Evolutionary conservation across 2,888 invertebrate genomes (phyloP).

Genomic region (Drosophila basisetae): DNA sequence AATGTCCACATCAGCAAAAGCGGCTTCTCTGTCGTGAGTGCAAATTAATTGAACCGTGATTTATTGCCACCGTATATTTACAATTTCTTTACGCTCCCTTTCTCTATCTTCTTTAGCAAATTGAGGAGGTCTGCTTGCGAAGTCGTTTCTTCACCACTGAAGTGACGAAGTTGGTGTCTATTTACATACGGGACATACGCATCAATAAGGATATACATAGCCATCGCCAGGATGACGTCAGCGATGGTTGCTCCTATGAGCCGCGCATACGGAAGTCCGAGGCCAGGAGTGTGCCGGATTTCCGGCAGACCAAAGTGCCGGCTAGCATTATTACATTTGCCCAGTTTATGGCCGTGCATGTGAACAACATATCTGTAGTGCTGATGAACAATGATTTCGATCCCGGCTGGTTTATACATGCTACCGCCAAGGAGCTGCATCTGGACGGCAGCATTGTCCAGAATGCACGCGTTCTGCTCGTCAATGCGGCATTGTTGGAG

Average conservation of each 20-base stretch:
- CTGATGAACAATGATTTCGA: conserved; percentile 88
- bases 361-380: conserved; percentile 90
- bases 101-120: conserved; percentile 87
- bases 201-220: conserved; percentile 91
- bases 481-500: conserved; percentile 90
- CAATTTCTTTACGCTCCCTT: neutral
- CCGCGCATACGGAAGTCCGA: conserved; percentile 71
- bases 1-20: conserved; percentile 93
- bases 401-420: conserved; percentile 90
- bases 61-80: conserved; percentile 9
- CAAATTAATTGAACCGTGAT: conserved; percentile 12
- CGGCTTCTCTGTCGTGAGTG: conserved; percentile 91
- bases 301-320: conserved; percentile 91
- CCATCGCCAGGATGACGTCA: conserved; percentile 59
- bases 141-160: conserved; percentile 96
- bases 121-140: conserved; percentile 93
- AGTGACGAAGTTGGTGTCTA: conserved; percentile 92
- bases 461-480: conserved; percentile 89
- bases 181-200: conserved; percentile 92
- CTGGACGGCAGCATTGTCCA: conserved; percentile 89
- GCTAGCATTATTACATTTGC: conserved; percentile 93
- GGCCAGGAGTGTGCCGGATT: conserved; percentile 87
- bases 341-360: conserved; percentile 95
- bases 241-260: conserved; percentile 82
- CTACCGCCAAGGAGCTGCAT: conserved; percentile 89